phyloP scores from a whole-genome alignment of 2,797 vertebrate species.

The Hippoglossus hippoglossus region DNA sequence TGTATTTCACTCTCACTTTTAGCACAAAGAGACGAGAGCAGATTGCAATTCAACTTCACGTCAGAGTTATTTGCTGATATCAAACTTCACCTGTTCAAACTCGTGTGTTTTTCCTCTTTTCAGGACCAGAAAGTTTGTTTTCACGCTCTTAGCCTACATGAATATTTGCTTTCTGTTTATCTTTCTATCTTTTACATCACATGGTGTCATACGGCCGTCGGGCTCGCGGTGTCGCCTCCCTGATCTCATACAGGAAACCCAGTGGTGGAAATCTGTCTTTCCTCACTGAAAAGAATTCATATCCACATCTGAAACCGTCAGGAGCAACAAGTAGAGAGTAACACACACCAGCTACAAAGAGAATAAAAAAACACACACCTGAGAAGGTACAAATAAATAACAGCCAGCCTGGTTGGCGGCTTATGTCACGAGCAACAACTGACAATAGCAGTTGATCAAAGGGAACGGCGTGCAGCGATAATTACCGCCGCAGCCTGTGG shows the following conservation, averaged over 20 bases:
- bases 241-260: no score
- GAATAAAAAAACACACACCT: background rate
- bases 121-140: no score
- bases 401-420: slow-evolving; percentile 37
- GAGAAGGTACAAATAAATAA: slow-evolving; percentile 32
- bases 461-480: slow-evolving; percentile 54
- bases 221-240: no score
- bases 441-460: slow-evolving; percentile 71
- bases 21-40: no score
- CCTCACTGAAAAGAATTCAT: background rate
- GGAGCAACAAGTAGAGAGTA: background rate
- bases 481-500: slow-evolving; percentile 65
- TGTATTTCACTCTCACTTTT: no score
- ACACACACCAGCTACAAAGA: slow-evolving; percentile 17
- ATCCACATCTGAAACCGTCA: background rate
- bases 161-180: background rate
- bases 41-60: no score
- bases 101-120: no score
- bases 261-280: no score
- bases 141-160: no score
- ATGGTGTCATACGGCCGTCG: no score
- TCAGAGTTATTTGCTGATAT: no score
- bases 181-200: background rate
- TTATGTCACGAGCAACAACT: slow-evolving; percentile 48
- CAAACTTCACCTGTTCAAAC: no score